Evolutionary conservation across 2,888 invertebrate genomes (phyloP), one percentile per base, ranked within the genome.

Genomic region (Meghimatium bilineatum): DNA sequence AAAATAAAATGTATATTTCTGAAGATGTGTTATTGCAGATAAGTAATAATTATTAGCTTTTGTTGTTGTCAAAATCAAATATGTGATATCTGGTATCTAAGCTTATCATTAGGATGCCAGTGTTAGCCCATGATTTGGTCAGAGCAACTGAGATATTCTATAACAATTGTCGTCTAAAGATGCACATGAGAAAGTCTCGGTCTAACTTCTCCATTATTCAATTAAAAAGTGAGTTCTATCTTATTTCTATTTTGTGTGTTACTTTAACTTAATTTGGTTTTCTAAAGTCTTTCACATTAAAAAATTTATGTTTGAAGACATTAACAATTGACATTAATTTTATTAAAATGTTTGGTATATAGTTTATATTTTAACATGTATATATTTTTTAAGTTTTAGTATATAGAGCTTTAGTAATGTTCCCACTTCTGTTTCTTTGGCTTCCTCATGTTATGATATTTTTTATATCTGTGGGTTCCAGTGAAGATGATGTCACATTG

Each of bases 101-200:
- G 81, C 81, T 81, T 52, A n/a, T 74, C n/a, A 34, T 38, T 14
- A 72, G 81, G 81, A 81, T 81, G 81, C 81, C 81, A 38, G n/a
- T 72, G 38, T 63, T 81, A 29, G 32, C 60, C 44, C 63, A 72
- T 56, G 81, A 81, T 72, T n/a, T 81, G 63, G 44, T 74, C 81
- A 81, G 81, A 60, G n/a, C 74, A 26, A 81, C 60, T 32, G 81
- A 81, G 52, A 74, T 81, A 29, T 81, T 81, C 60, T 81, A 81
- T 81, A 69, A 81, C 81, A 81, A 81, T 63, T 81, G 69, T 71
- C 66, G 80, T 23, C 67, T 80, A 44, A 81, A 81, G 71, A 71
- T 81, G 81, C 81, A 72, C 60, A 81, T 81, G 81, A 81, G 81
- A 52, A 81, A 71, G 56, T 80, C 69, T 74, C 72, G 81, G 34